Conservation (phyloP, 2,888 invertebrate genomes). For the Lumbricus terrestris region DNA sequence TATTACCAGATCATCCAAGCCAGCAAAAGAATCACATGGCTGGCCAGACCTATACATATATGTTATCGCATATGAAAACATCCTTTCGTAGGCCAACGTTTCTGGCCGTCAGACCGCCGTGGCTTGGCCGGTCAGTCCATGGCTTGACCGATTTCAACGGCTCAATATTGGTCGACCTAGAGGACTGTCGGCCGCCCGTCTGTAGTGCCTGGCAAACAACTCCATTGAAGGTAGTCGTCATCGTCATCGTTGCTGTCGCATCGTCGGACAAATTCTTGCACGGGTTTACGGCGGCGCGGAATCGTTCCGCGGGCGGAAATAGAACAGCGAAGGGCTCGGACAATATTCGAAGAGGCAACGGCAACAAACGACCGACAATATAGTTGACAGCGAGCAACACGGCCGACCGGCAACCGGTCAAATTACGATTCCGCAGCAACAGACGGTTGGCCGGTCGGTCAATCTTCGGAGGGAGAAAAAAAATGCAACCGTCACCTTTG, state of each 20-base stretch:
- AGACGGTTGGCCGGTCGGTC: too few species aligned
- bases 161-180: constrained; percentile 12
- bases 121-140: constrained; percentile 12
- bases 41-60: background rate
- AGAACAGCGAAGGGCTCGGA: background rate
- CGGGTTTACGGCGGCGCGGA: background rate
- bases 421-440: background rate
- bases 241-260: background rate
- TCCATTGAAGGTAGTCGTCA: background rate
- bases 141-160: constrained; percentile 10
- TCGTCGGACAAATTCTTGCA: background rate
- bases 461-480: background rate
- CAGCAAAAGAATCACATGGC: background rate
- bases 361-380: background rate
- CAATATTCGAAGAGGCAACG: constrained; percentile 3
- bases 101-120: background rate
- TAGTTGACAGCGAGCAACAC: background rate
- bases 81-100: background rate
- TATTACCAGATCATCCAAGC: too few species aligned
- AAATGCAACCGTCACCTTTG: background rate
- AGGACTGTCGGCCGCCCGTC: background rate
- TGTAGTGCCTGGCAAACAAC: background rate
- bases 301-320: background rate
- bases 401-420: background rate
- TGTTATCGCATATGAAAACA: background rate